Base-by-base conservation (phyloP, 2,797 vertebrate genomes). In the Coregonus sp. region DNA sequence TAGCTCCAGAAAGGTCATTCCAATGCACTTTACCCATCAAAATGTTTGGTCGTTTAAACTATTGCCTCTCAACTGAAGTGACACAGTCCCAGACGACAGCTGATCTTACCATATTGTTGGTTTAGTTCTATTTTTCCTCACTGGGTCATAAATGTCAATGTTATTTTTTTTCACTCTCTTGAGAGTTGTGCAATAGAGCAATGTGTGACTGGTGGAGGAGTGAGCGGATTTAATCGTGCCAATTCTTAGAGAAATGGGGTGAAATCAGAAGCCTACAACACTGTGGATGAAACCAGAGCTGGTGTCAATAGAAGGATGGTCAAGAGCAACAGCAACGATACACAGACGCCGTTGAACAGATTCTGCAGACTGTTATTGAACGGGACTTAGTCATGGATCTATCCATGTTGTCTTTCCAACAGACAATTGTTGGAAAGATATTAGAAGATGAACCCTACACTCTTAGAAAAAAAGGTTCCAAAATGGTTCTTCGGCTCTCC, bases 11-110 rank as follows among this genome's bases (percentile, higher is more conserved):
- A 65, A 78, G 40, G 7, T 47, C 40, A 12, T 47, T 47, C 73
- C 81, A 75, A 83, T 74, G 90, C 90, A 90, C 89, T 92, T 92
- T 90, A 90, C 78, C 74, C 70, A 70, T 84, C 47, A 9, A 40
- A 31, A 29, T 16, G 40, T 74, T 68, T 68, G 14, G 69, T 73
- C 1, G n/a, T 70, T 73, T 73, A n/a, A 35, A 63, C 11, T 47
- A 47, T 47, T 47, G 40, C 40, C 40, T 47, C 40, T 47, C 40
- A 67, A 50, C 52, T 77, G 25, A n/a, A 52, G 77, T 68, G 51
- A 76, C 35, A 50, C 40, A 71, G 67, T 73, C 15, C 31, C 82
- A 35, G 74, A 63, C 56, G 74, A 77, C 76, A 59, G 52, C 15
- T 73, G 18, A 61, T 63, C 31, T 37, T 73, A 9, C 25, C 77